phyloP scores from a whole-genome alignment of 2,113 vertebrate species.

The Clarias gariepinus region DNA sequence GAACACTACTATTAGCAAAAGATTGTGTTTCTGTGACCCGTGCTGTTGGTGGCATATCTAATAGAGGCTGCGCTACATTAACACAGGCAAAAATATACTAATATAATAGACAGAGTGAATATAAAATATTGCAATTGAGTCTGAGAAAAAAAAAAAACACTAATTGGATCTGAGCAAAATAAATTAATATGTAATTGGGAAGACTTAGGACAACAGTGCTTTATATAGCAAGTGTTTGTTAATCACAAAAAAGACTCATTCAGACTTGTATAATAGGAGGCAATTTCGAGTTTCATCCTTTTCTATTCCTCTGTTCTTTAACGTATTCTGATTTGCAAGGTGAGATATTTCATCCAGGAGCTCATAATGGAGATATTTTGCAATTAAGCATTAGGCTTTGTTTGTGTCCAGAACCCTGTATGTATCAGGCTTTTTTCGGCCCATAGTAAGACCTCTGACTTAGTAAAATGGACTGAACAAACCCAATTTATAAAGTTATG shows the following conservation, averaged over 20 bases:
- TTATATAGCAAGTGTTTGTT: background rate
- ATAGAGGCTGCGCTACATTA: background rate
- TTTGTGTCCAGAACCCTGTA: too few relatives aligned
- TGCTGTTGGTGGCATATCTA: constrained; percentile 8
- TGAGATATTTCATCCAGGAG: background rate
- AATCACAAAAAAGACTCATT: background rate
- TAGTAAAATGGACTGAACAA: background rate
- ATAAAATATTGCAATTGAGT: background rate
- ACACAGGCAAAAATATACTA: background rate
- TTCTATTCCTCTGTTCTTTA: background rate
- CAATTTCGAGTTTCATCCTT: background rate
- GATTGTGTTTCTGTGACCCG: constrained; percentile 9
- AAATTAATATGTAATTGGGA: too few relatives aligned
- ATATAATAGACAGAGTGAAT: background rate
- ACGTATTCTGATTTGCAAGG: background rate
- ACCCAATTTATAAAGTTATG: background rate
- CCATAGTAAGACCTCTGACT: background rate
- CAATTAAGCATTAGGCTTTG: background rate
- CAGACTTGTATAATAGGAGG: background rate
- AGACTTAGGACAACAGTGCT: background rate
- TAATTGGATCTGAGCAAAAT: background rate
- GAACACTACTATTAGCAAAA: background rate
- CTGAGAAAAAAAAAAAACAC: background rate
- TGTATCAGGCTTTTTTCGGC: too few relatives aligned
- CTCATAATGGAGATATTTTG: background rate